Evolutionary conservation across 2,797 vertebrate genomes (phyloP).

Genomic region (Pyrocephalus nanus): DNA sequence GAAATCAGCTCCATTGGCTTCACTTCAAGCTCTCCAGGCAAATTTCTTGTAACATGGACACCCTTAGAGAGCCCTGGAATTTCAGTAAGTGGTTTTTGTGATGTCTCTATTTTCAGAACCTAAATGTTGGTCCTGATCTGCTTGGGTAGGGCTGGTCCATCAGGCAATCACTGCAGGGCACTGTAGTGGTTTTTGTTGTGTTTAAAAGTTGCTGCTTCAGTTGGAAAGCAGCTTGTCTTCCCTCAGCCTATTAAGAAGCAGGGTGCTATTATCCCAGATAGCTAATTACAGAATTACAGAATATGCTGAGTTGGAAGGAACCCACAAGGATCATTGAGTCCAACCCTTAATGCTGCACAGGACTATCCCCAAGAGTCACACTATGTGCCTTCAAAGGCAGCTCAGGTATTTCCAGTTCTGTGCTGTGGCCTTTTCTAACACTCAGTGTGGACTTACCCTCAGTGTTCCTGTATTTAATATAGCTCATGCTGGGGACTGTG

Average conservation of each 20-base stretch:
- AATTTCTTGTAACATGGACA: background rate
- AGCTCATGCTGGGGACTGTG: background rate
- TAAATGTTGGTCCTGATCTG: background rate
- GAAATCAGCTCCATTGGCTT: constrained; percentile 20
- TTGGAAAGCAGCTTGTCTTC: background rate
- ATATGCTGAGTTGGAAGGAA: background rate
- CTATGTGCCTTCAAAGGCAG: background rate
- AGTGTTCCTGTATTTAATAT: background rate
- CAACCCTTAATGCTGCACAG: background rate
- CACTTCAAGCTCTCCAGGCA: constrained; percentile 36
- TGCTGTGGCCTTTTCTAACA: background rate
- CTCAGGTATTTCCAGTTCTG: background rate
- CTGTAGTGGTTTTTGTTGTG: background rate
- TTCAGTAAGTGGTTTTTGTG: background rate
- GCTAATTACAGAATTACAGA: background rate
- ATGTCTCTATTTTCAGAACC: constrained; percentile 36
- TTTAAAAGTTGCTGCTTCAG: background rate
- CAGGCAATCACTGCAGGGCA: background rate
- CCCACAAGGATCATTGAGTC: background rate
- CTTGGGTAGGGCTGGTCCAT: background rate
- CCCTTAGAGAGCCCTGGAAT: constrained; percentile 34
- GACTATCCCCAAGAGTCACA: background rate
- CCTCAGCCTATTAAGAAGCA: background rate
- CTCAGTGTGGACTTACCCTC: background rate
- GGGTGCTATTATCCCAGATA: background rate